phyloP scores from a whole-genome alignment of 1,140 invertebrate species.

The Dermatophagoides farinae region DNA sequence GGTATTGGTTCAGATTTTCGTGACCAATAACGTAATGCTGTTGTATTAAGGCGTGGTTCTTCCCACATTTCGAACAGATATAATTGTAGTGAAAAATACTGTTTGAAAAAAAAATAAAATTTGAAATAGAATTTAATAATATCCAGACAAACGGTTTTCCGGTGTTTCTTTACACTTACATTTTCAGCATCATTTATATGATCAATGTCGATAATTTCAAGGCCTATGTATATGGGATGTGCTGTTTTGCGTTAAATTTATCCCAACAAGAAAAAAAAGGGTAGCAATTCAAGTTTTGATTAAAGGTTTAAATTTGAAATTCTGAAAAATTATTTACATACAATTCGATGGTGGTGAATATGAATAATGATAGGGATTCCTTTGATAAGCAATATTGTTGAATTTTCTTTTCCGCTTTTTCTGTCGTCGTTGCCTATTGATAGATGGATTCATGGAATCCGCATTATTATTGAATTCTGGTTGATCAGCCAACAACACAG shows the following conservation, averaged over 20 bases:
- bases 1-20: constrained; percentile 4
- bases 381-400: too few species aligned
- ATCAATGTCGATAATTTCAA: constrained; percentile 14
- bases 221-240: constrained; percentile 10
- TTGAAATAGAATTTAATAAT: not conserved
- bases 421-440: too few species aligned
- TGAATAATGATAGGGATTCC: not conserved
- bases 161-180: constrained; percentile 6
- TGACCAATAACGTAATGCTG: not conserved
- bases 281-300: not conserved
- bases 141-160: too few species aligned
- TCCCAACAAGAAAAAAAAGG: too few species aligned
- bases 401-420: too few species aligned
- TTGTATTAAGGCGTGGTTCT: constrained; percentile 10
- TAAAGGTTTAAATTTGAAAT: not conserved
- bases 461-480: too few species aligned
- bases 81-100: constrained; percentile 14
- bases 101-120: not conserved
- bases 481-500: too few species aligned
- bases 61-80: constrained; percentile 12
- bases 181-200: constrained; percentile 13
- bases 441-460: too few species aligned
- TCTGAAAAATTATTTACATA: not conserved
- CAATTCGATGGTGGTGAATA: constrained; percentile 6
- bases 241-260: too few species aligned